Evolutionary conservation across 2,797 vertebrate genomes (phyloP).

Genomic region (Silurus aristotelis): DNA sequence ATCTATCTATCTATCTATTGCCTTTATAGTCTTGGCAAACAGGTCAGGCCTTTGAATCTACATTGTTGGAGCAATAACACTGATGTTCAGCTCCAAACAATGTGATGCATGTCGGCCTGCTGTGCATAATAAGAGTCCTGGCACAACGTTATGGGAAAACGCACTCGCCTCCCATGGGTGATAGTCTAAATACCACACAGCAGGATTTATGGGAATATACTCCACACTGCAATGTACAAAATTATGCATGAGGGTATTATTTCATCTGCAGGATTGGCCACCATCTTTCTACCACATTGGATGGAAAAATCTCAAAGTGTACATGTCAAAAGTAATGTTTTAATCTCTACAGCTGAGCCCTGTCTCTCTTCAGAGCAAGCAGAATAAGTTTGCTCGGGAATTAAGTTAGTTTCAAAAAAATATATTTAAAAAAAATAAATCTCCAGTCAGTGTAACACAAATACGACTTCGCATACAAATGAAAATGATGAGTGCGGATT

Average conservation of each 20-base stretch:
- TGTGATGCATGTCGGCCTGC: slow-evolving; percentile 66
- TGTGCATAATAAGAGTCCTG: slow-evolving; percentile 60
- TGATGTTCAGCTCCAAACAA: neutral
- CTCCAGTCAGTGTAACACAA: slow-evolving; percentile 36
- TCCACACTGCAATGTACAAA: slow-evolving; percentile 59
- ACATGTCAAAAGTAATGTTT: slow-evolving; percentile 12
- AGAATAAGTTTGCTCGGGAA: neutral
- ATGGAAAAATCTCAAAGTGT: slow-evolving; percentile 26
- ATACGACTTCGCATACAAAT: slow-evolving; percentile 55
- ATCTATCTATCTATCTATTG: no score
- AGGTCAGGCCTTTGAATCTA: slow-evolving; percentile 1
- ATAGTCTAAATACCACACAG: slow-evolving; percentile 65
- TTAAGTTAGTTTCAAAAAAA: slow-evolving; percentile 38
- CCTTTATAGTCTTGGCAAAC: neutral
- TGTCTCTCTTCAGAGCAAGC: slow-evolving; percentile 7
- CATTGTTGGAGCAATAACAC: neutral
- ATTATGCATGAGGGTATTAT: slow-evolving; percentile 53
- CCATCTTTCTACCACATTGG: slow-evolving; percentile 8
- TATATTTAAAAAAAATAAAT: neutral
- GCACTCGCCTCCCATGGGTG: slow-evolving; percentile 66
- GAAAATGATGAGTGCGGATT: slow-evolving; percentile 29
- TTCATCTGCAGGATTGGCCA: slow-evolving; percentile 40
- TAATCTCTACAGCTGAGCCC: slow-evolving; percentile 24
- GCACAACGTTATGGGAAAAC: slow-evolving; percentile 62
- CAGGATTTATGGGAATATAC: slow-evolving; percentile 69